Evolutionary conservation across 2,888 invertebrate genomes (phyloP).

Genomic region (Oscheius sp.): DNA sequence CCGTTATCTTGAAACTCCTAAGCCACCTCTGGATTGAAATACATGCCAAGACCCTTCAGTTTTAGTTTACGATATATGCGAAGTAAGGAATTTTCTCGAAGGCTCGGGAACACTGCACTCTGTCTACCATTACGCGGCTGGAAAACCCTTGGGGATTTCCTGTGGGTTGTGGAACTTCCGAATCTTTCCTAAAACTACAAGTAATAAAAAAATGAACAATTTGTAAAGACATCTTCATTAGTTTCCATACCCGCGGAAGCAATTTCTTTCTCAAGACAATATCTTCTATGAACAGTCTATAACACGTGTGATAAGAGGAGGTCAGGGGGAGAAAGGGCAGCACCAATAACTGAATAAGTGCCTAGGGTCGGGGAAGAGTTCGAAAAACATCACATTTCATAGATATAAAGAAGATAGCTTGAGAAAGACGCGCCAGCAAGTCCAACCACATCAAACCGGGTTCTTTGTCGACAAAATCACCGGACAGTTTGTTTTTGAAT

Average conservation of each 20-base stretch:
- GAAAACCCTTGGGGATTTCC: too few species aligned
- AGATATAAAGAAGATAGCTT: constrained; percentile 41
- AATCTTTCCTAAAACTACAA: too few species aligned
- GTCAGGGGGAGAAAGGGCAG: constrained; percentile 12
- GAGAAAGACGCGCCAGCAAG: constrained; percentile 50
- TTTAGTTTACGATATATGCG: too few species aligned
- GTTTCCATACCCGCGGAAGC: constrained; percentile 62
- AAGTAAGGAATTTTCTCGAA: too few species aligned
- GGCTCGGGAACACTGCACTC: too few species aligned
- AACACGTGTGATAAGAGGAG: neutral
- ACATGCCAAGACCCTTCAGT: too few species aligned
- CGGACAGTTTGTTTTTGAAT: too few species aligned
- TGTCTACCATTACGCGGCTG: too few species aligned
- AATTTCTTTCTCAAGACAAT: constrained; percentile 49
- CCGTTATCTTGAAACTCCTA: too few species aligned
- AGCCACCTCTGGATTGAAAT: too few species aligned
- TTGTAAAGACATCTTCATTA: constrained; percentile 49
- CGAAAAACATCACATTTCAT: constrained; percentile 15
- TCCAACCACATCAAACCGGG: neutral
- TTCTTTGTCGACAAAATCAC: too few species aligned
- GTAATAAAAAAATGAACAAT: constrained; percentile 18
- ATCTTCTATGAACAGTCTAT: constrained; percentile 19
- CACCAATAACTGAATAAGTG: constrained; percentile 13
- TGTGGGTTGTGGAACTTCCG: too few species aligned
- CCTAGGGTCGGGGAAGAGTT: constrained; percentile 23